Conservation (phyloP, 2,797 vertebrate species). For the Lepilemur septentrionalis region DNA sequence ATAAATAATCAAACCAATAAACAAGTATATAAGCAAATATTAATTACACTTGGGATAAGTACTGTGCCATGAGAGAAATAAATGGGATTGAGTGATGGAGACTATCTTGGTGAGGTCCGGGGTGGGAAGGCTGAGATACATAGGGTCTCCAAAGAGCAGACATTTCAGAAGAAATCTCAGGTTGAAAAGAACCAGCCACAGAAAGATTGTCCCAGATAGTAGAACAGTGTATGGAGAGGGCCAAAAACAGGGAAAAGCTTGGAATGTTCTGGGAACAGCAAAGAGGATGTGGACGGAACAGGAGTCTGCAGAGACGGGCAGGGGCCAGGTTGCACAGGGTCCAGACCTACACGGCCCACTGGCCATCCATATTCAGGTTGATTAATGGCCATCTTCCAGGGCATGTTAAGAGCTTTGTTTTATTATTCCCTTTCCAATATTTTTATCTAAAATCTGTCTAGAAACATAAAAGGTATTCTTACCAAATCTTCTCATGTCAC, state of each 20-base stretch:
- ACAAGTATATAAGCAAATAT: background rate
- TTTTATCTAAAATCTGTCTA: conserved; percentile 17
- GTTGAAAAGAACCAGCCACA: background rate
- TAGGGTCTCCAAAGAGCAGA: background rate
- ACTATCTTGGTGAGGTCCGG: background rate
- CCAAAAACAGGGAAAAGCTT: background rate
- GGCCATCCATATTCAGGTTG: too few relatives aligned
- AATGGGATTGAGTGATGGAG: background rate
- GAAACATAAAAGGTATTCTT: background rate
- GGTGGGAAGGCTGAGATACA: background rate
- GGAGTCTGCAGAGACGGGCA: background rate
- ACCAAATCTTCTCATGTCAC: background rate
- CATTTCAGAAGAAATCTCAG: background rate
- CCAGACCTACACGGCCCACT: fast-evolving
- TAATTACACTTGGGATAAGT: background rate
- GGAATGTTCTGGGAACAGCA: background rate
- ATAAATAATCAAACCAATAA: background rate
- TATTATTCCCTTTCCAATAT: background rate
- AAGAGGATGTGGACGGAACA: background rate
- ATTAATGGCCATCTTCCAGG: background rate
- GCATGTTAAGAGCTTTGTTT: background rate
- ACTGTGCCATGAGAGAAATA: background rate
- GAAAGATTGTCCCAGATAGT: background rate
- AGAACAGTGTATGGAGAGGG: background rate
- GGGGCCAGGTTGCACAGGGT: background rate